Evolutionary conservation across 2,797 vertebrate species (phyloP).

Genomic region (Caiman crocodilus): DNA sequence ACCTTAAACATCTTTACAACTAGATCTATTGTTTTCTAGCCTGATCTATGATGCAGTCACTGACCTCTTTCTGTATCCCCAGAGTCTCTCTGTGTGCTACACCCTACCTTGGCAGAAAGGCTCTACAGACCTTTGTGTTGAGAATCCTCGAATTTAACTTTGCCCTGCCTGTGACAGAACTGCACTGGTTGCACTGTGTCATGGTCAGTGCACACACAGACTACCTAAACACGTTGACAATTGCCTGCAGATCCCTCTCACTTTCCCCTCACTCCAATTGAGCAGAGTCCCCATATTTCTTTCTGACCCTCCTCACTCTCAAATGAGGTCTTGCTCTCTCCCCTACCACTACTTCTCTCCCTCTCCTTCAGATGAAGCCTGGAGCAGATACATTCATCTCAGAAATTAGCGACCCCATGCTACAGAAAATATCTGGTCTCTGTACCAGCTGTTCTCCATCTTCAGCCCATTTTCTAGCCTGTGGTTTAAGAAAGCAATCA

Average conservation of each 20-base stretch:
- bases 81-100: background rate
- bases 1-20: background rate
- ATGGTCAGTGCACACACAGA: background rate
- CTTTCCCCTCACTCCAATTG: background rate
- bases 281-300: background rate
- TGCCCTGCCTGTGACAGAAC: background rate
- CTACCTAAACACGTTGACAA: accelerated
- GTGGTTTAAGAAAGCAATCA: accelerated
- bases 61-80: accelerated
- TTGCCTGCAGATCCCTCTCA: background rate
- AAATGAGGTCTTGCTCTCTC: background rate
- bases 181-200: background rate
- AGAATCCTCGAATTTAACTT: accelerated
- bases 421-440: background rate
- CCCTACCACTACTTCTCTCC: background rate
- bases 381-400: background rate
- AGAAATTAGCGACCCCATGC: background rate
- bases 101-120: background rate
- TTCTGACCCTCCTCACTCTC: accelerated
- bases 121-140: background rate
- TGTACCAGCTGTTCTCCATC: background rate
- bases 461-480: background rate
- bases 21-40: background rate
- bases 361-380: background rate
- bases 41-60: accelerated